A percentile compares a stretch with the other conserved stretches of the same genome.
phyloP scores from a whole-genome alignment of 2,888 invertebrate species.

The Lissocephala sabroskyi region DNA sequence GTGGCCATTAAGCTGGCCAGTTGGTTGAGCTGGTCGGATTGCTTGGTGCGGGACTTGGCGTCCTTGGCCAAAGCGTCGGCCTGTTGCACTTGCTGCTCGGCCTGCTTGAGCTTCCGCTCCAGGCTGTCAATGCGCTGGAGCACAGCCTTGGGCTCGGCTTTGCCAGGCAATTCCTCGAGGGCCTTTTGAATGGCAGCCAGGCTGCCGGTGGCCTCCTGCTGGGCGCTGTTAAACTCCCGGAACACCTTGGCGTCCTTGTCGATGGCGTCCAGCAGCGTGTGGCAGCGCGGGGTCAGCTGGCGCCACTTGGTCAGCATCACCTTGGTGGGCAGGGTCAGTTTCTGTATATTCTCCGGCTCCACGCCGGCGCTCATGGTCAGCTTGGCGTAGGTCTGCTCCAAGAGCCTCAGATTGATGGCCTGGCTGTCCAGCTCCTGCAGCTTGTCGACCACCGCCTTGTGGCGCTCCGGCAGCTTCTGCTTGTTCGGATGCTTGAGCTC shows the following conservation, averaged over 20 bases:
- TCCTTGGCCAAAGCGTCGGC: slow-evolving; percentile 77
- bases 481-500: slow-evolving; percentile 75
- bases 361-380: slow-evolving; percentile 79
- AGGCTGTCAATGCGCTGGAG: slow-evolving; percentile 71
- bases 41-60: slow-evolving; percentile 75
- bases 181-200: slow-evolving; percentile 82
- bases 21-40: slow-evolving; percentile 74
- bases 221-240: slow-evolving; percentile 80
- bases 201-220: slow-evolving; percentile 80
- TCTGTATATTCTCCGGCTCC: slow-evolving; percentile 80
- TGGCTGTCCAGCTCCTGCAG: slow-evolving; percentile 75
- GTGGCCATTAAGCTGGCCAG: slow-evolving; percentile 78
- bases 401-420: slow-evolving; percentile 75
- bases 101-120: slow-evolving; percentile 75
- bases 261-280: slow-evolving; percentile 76
- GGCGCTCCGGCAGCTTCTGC: slow-evolving; percentile 76
- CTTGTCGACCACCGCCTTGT: slow-evolving; percentile 75
- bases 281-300: slow-evolving; percentile 76
- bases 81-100: slow-evolving; percentile 74
- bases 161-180: slow-evolving; percentile 79
- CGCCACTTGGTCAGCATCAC: slow-evolving; percentile 79
- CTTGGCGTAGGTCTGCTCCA: slow-evolving; percentile 81
- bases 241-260: slow-evolving; percentile 77
- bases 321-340: slow-evolving; percentile 77
- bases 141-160: slow-evolving; percentile 72